phyloP scores from a whole-genome alignment of 2,113 vertebrate genomes.

The Anas platyrhynchos region DNA sequence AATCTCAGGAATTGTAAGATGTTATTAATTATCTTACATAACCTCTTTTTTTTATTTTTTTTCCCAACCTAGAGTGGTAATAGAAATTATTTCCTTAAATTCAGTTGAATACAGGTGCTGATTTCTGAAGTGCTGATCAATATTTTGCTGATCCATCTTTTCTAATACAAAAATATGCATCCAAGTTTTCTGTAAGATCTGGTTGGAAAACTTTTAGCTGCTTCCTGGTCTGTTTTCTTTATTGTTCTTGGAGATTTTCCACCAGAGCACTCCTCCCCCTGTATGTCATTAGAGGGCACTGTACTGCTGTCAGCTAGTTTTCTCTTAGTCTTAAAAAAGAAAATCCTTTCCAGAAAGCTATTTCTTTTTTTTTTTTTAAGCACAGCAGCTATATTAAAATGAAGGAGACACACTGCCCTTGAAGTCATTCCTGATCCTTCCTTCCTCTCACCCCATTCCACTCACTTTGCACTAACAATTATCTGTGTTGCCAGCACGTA shows the following conservation, averaged over 20 bases:
- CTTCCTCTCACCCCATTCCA: background rate
- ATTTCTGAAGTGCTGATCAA: background rate
- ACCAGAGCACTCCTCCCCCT: background rate
- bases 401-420: background rate
- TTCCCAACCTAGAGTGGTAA: background rate
- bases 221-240: background rate
- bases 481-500: background rate
- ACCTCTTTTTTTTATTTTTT: background rate
- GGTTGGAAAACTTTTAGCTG: background rate
- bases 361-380: background rate
- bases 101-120: too few species aligned
- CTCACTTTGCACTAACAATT: background rate
- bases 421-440: background rate
- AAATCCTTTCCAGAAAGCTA: background rate
- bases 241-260: background rate
- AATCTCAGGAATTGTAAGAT: background rate
- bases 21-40: background rate
- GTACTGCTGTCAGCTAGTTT: background rate
- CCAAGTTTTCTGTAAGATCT: background rate
- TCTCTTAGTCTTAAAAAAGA: background rate
- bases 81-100: background rate
- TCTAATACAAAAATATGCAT: background rate
- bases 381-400: background rate
- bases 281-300: constrained; percentile 17
- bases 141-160: background rate